These are phyloP conservation scores for Phaedon cochleariae DNA, from an alignment of 2,888 invertebrate species.

Conservation along the genomic window DNA sequence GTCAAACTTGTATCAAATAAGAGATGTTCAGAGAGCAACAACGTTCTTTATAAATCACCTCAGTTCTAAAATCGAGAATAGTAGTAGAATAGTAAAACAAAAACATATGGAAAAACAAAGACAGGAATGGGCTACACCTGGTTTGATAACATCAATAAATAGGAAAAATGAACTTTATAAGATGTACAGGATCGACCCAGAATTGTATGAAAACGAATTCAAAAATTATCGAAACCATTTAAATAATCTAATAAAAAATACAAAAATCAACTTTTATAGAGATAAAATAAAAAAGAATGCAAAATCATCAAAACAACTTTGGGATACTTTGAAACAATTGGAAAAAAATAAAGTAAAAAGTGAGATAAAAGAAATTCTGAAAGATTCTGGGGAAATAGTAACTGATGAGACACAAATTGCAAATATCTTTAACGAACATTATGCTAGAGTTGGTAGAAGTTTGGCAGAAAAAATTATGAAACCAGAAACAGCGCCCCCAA, in stretches of 20 bases:
- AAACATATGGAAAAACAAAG: constrained; percentile 10
- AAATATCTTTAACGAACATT: constrained; percentile 3
- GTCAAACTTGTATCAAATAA: background rate
- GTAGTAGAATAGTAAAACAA: background rate
- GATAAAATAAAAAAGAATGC: background rate
- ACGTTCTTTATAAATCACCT: background rate
- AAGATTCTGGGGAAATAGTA: background rate
- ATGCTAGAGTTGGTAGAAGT: background rate
- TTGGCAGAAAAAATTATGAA: background rate
- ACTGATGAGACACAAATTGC: background rate
- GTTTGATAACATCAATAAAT: too few relatives aligned
- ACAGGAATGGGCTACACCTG: too few relatives aligned
- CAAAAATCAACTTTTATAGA: background rate
- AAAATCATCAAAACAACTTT: background rate
- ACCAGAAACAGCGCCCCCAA: background rate
- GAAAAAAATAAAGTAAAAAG: background rate
- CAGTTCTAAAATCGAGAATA: background rate
- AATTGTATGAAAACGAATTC: too few relatives aligned
- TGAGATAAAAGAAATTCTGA: background rate
- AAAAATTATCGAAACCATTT: too few relatives aligned
- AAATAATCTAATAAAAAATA: too few relatives aligned
- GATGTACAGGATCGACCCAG: too few relatives aligned
- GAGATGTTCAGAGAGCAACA: background rate
- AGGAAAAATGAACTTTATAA: too few relatives aligned
- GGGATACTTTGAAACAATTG: background rate